Conservation (phyloP, 2,113 vertebrate species). For the Emydocephalus ijimae region DNA sequence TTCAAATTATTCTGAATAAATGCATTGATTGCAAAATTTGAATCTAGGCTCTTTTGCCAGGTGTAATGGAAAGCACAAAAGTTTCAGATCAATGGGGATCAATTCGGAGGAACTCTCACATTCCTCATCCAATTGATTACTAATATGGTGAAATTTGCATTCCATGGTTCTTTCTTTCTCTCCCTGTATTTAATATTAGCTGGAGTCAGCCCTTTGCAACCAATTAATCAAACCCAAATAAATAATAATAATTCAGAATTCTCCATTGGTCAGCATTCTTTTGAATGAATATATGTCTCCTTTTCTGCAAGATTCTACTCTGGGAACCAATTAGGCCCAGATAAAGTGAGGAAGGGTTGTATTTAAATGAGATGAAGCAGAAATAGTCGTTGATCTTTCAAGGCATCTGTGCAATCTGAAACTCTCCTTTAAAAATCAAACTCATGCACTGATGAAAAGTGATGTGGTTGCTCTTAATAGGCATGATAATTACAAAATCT, state of each 20-base stretch:
- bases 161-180: not conserved
- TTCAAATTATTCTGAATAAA: not conserved
- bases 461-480: constrained; percentile 44
- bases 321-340: constrained; percentile 14
- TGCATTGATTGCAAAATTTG: not conserved
- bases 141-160: not conserved
- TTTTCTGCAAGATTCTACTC: constrained; percentile 2
- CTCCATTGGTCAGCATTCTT: constrained; percentile 19
- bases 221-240: not conserved
- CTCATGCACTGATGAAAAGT: constrained; percentile 33
- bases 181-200: not conserved
- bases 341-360: not conserved
- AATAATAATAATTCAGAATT: not conserved
- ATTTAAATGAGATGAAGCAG: constrained; percentile 16
- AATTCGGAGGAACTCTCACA: not conserved
- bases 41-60: not conserved
- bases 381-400: not conserved
- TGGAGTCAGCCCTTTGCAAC: not conserved
- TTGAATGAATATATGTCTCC: constrained; percentile 1
- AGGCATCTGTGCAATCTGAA: constrained; percentile 38
- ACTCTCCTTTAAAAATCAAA: constrained; percentile 52
- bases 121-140: not conserved
- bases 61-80: not conserved
- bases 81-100: not conserved
- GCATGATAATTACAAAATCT: constrained; percentile 31